Conservation (phyloP, 2,797 vertebrate genomes). For the Carapus acus region DNA sequence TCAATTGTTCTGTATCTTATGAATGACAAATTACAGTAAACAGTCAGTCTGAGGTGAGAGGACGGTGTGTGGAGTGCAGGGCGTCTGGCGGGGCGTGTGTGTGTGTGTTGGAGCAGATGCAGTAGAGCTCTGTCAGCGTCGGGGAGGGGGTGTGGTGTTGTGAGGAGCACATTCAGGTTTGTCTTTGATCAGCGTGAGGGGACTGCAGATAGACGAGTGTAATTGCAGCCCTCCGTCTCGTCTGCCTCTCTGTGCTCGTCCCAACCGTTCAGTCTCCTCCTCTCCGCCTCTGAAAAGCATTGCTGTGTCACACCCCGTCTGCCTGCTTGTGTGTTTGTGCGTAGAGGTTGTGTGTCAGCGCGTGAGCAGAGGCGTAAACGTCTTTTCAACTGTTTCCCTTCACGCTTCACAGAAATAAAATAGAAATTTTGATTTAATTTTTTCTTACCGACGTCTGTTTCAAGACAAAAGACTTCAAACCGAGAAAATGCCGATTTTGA, state of each 20-base stretch:
- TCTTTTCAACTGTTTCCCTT: too few species aligned
- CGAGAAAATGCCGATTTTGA: too few species aligned
- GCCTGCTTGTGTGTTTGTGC: constrained; percentile 1
- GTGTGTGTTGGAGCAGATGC: constrained; percentile 27
- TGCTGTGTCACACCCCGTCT: neutral
- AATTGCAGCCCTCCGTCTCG: constrained; percentile 35
- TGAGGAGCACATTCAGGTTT: constrained; percentile 62
- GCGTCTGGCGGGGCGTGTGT: constrained; percentile 19
- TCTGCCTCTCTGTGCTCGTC: constrained; percentile 1
- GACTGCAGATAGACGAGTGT: constrained; percentile 52
- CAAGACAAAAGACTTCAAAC: too few species aligned
- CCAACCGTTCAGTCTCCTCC: constrained; percentile 1
- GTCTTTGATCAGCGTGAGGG: constrained; percentile 59
- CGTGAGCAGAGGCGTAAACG: constrained; percentile 75
- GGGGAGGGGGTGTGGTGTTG: constrained; percentile 48
- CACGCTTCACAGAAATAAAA: too few species aligned
- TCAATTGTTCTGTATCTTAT: constrained; percentile 19
- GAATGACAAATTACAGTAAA: constrained; percentile 6
- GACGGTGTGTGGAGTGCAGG: neutral
- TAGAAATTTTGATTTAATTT: too few species aligned
- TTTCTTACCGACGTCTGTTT: too few species aligned
- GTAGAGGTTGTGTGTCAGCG: constrained; percentile 23
- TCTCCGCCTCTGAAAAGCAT: neutral
- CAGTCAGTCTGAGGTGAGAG: too few species aligned
- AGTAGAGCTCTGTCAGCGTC: constrained; percentile 42